A percentile compares a stretch with the other conserved stretches of the same genome.
Conservation (phyloP, 2,113 vertebrate genomes). For the Patagioenas fasciata region DNA sequence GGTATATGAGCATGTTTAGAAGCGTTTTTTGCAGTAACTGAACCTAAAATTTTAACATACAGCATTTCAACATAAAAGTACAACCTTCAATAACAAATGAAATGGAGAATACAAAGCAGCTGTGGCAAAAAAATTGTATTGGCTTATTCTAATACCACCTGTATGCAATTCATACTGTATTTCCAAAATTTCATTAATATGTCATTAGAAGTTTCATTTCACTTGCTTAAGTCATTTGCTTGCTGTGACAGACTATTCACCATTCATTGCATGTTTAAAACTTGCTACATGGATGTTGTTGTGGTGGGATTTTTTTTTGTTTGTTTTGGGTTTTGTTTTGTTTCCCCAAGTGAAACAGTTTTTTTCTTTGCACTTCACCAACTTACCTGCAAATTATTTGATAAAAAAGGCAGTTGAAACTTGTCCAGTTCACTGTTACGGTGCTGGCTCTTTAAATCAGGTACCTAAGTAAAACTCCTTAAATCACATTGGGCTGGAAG, state of each 20-base stretch:
- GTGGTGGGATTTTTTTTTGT: too few relatives aligned
- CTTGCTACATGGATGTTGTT: constrained; percentile 34
- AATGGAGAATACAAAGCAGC: constrained; percentile 32
- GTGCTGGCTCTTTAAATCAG: constrained; percentile 30
- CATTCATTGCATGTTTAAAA: constrained; percentile 67
- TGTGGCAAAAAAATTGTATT: constrained; percentile 15
- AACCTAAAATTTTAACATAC: not conserved
- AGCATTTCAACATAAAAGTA: not conserved
- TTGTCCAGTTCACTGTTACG: not conserved
- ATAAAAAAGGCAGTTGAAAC: constrained; percentile 17
- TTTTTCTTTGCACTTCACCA: constrained; percentile 40
- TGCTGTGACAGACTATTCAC: constrained; percentile 50
- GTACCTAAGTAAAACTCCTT: not conserved
- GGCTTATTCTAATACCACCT: constrained; percentile 2
- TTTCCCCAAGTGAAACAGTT: not conserved
- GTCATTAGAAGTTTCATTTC: constrained; percentile 69
- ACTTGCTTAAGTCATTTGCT: constrained; percentile 63
- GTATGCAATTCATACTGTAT: constrained; percentile 37
- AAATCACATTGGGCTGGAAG: not conserved
- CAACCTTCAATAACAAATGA: not conserved
- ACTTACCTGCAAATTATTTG: constrained; percentile 19
- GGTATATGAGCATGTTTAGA: not conserved
- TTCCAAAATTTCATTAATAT: constrained; percentile 55
- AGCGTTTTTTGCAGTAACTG: not conserved
- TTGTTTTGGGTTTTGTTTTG: not conserved